Evolutionary conservation across 1,140 invertebrate genomes (phyloP), one percentile per base, ranked within the genome.

Genomic region (Thereuonema tuberculata): DNA sequence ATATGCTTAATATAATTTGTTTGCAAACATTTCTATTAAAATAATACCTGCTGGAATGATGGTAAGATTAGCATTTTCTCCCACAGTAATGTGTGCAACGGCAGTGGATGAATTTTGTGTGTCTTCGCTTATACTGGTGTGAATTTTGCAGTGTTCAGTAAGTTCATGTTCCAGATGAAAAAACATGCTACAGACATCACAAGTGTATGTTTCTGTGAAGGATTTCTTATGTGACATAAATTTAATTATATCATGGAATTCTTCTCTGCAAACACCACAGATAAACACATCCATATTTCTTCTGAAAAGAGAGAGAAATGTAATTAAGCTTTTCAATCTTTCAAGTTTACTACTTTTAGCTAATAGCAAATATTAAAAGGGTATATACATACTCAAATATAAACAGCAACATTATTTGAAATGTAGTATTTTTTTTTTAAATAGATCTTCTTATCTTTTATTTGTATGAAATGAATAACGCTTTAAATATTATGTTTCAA

Each of bases 231-330:
- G 53, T 14, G 25, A 3, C 53, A 55, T 55, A 29, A 55, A 55
- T 29, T 55, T 55, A 3, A 12, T 25, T 5, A 55, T 25, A 55
- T 55, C 28, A 29, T 55, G 12, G 21, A 55, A 55, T 29, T 55
- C 14, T 29, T 55, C 53, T 17, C 26, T 14, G 23, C 53, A 55
- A 27, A 55, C 53, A 27, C 53, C 53, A 29, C 53, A 55, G 3
- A 55, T 55, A 55, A 55, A 55, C 24, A 55, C 12, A 55, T 55
- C 53, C 53, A 55, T 55, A 26, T 55, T 50, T 21, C n/a, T 43
- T 43, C 37, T n/a, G n/a, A n/a, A n/a, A n/a, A n/a, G n/a, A n/a
- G n/a, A n/a, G n/a, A n/a, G n/a, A n/a, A n/a, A n/a, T n/a, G n/a
- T n/a, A n/a, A n/a, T n/a, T n/a, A n/a, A n/a, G n/a, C n/a, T n/a